Conservation (phyloP, 2,113 vertebrate species). For the Brevimyrus niger region DNA sequence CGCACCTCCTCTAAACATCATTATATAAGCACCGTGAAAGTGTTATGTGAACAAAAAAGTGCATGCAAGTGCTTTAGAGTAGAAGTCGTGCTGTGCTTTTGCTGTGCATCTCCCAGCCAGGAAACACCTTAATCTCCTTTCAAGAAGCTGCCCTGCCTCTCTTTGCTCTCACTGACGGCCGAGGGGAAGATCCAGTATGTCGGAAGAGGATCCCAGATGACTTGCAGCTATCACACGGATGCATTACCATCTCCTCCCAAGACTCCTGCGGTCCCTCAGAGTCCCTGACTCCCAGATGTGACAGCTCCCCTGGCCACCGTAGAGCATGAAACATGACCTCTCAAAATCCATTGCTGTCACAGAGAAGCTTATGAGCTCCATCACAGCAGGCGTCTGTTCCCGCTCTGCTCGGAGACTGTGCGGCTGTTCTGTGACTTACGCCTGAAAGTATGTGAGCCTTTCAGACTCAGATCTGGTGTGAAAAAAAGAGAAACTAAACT, state of each 20-base stretch:
- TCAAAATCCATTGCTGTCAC: slow-evolving; percentile 2
- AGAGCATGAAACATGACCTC: background rate
- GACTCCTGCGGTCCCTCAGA: background rate
- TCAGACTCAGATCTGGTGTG: background rate
- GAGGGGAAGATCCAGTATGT: background rate
- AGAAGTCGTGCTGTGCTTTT: background rate
- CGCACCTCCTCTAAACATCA: background rate
- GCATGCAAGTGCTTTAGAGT: background rate
- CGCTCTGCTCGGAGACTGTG: background rate
- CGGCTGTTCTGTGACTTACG: too few species aligned
- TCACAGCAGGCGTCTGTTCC: background rate
- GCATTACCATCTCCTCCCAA: background rate
- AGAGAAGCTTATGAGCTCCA: background rate
- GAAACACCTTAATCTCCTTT: background rate
- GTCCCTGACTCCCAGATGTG: background rate
- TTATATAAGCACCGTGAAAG: background rate
- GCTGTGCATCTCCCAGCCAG: too few species aligned
- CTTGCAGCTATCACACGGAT: background rate
- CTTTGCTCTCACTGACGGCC: background rate
- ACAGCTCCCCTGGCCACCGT: background rate
- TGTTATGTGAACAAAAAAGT: background rate
- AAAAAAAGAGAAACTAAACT: background rate
- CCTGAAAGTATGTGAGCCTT: background rate
- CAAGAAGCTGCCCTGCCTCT: background rate
- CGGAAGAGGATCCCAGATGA: background rate